Base-by-base conservation (phyloP, 2,113 vertebrate genomes). In the Eupsittula cactorum region DNA sequence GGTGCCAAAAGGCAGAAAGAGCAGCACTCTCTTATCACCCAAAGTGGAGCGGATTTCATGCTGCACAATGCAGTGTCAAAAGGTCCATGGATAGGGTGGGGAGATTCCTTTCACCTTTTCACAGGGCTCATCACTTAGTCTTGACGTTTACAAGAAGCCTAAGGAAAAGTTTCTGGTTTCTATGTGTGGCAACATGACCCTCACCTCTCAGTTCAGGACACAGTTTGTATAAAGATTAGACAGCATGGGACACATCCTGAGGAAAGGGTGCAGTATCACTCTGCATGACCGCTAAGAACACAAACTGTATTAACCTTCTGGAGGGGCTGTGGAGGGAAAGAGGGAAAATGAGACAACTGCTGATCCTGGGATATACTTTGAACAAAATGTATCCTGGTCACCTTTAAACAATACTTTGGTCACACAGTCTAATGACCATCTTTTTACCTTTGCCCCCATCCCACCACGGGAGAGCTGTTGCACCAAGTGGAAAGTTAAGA, bases 231-330 rank as follows among this genome's bases (percentile, higher is more conserved):
- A 63, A 57, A 97, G 94, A 93, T 92, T 94, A 96, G 84, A 27
- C 82, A 76, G 62, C 78, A 80, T 1, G 2, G 63, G 90, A 92
- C 82, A 90, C 73, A 98, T 97, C 97, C 98, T 96, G 92, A 97
- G 98, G 98, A 98, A 98, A 98, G 95, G 92, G 96, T 53, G 96
- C 95, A 97, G 97, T 80, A 59, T 63, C 2, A 31, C 88, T 79
- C 50, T 71, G 78, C 7, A 2, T 86, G 92, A 79, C 67, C 9
- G 1, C 81, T 42, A 63, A 42, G 68, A 93, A 53, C 47, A 62
- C 71, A 70, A 94, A 94, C 88, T 64, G 17, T 6, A 31, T 50
- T 77, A 59, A 95, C 88, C 92, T 96, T 25, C 33, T 47, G 16
- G 10, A 53, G 82, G 49, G 62, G 13, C 62, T 39, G 16, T 59